Conservation (phyloP, 2,113 vertebrate genomes). For the Vicugna pacos region DNA sequence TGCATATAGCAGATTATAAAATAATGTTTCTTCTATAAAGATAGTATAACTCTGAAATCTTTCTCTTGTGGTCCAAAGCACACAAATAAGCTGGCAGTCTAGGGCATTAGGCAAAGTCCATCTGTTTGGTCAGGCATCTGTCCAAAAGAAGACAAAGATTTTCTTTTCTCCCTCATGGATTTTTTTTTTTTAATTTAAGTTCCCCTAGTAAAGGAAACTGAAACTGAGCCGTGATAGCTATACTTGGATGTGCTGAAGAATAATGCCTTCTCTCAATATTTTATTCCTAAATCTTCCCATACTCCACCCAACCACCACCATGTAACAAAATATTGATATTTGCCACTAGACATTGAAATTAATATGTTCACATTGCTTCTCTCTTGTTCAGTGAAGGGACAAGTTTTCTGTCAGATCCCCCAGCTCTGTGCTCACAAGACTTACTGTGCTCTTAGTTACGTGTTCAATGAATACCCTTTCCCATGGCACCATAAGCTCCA, state of each 20-base stretch:
- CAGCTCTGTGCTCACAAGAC: not conserved
- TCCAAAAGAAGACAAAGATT: conserved; percentile 28
- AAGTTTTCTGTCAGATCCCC: not conserved
- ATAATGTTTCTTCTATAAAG: conserved; percentile 3
- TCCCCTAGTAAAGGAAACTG: not conserved
- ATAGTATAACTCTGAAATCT: not conserved
- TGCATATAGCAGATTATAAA: not conserved
- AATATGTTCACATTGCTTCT: not conserved
- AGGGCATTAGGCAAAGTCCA: conserved; percentile 37
- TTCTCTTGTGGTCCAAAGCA: not conserved
- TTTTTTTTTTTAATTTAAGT: not conserved
- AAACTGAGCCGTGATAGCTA: not conserved
- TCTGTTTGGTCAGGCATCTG: conserved; percentile 40
- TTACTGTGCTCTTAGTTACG: not conserved
- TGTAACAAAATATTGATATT: not conserved
- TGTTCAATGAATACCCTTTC: not conserved
- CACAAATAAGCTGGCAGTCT: conserved; percentile 17
- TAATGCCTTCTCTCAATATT: not conserved
- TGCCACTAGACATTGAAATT: not conserved
- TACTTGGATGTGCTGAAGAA: not conserved
- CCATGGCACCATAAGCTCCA: not conserved
- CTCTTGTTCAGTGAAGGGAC: not conserved
- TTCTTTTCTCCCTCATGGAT: conserved; percentile 11
- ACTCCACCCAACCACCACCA: not conserved
- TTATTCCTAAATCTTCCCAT: not conserved